Evolutionary conservation across 2,888 invertebrate species (phyloP).

Genomic region (Cremastobaeus sp.): DNA sequence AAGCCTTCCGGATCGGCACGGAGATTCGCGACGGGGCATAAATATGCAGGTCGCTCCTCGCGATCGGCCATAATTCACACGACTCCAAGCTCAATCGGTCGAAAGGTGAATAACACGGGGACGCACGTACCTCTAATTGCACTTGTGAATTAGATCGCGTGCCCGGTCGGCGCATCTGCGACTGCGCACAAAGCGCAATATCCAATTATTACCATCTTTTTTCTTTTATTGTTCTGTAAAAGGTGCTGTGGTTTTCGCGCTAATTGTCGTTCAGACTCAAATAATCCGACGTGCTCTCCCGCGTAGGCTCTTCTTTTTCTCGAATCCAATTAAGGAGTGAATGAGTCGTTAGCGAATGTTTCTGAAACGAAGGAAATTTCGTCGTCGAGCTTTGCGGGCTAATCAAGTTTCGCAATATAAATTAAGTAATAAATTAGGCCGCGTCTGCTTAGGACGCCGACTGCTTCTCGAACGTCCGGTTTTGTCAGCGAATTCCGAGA

Average conservation of each 20-base stretch:
- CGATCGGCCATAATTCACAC: conserved; percentile 44
- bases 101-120: conserved; percentile 56
- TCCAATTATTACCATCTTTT: conserved; percentile 30
- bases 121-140: conserved; percentile 28
- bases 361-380: too few species aligned
- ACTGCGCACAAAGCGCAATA: conserved; percentile 29
- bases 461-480: too few species aligned
- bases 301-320: too few species aligned
- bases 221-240: conserved; percentile 45
- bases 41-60: conserved; percentile 47
- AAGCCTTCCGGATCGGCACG: conserved; percentile 13
- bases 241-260: conserved; percentile 19
- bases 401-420: too few species aligned
- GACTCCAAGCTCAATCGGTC: conserved; percentile 52
- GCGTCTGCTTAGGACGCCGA: too few species aligned
- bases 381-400: too few species aligned
- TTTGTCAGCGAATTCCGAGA: too few species aligned
- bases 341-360: too few species aligned
- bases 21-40: conserved; percentile 35
- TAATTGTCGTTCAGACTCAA: conserved; percentile 10
- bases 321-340: too few species aligned
- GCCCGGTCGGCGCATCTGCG: conserved; percentile 23
- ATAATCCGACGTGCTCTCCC: too few species aligned
- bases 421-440: too few species aligned
- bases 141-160: conserved; percentile 56